Conservation (phyloP, 2,888 invertebrate species). For the Temnothorax ravouxi region DNA sequence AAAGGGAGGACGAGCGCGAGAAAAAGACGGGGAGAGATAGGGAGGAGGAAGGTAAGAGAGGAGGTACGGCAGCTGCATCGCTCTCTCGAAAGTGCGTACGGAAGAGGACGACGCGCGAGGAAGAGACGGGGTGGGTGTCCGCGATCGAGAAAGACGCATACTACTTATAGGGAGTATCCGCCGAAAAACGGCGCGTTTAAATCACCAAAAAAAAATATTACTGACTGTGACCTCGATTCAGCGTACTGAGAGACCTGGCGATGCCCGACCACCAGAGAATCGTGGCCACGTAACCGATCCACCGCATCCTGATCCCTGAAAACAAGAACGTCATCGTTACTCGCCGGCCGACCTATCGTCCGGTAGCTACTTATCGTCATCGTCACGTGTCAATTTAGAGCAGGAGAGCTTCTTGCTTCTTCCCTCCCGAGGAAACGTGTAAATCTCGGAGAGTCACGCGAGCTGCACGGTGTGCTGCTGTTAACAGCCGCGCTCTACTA, state of each 20-base stretch:
- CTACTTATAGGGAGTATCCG: conserved; percentile 36
- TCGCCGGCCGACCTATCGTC: not conserved
- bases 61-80: conserved; percentile 9
- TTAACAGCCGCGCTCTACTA: conserved; percentile 5
- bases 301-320: conserved; percentile 86
- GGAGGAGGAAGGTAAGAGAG: conserved; percentile 25
- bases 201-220: conserved; percentile 79
- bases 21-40: conserved; percentile 14
- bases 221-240: conserved; percentile 86
- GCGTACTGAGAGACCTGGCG: conserved; percentile 85
- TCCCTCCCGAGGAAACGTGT: not conserved
- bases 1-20: conserved; percentile 34
- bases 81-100: conserved; percentile 33
- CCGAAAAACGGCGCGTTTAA: conserved; percentile 62
- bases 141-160: conserved; percentile 26
- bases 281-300: conserved; percentile 86
- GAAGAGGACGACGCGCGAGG: not conserved
- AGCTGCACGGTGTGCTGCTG: not conserved
- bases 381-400: conserved; percentile 19
- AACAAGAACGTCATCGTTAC: conserved; percentile 62
- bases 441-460: conserved; percentile 39
- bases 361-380: not conserved
- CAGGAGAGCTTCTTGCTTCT: not conserved
- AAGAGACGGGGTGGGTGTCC: conserved; percentile 5
- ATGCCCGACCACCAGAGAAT: conserved; percentile 86